Conservation (phyloP, 2,113 vertebrate species). For the Apaloderma vittatum region DNA sequence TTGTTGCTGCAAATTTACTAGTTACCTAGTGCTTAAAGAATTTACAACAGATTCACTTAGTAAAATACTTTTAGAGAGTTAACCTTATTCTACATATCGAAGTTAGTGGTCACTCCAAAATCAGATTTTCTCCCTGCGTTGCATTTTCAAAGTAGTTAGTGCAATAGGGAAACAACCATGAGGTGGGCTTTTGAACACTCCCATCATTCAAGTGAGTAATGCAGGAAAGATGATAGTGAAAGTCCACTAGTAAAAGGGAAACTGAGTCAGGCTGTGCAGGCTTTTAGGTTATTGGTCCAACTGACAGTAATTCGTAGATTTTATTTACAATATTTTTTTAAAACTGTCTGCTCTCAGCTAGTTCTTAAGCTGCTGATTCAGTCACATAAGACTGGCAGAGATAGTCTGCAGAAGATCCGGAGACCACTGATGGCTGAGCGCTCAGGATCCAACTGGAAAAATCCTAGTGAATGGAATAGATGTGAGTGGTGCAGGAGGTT, state of each 20-base stretch:
- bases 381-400: not conserved
- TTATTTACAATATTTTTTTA: not conserved
- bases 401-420: not conserved
- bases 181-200: not conserved
- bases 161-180: accelerated
- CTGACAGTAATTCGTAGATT: not conserved
- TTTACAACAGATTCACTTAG: not conserved
- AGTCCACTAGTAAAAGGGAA: not conserved
- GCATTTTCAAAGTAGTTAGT: not conserved
- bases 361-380: not conserved
- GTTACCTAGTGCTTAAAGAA: not conserved
- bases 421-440: not conserved
- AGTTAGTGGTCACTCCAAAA: not conserved
- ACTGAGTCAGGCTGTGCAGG: not conserved
- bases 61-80: not conserved
- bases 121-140: not conserved
- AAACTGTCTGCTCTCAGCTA: not conserved
- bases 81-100: not conserved
- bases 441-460: not conserved
- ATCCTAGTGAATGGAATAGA: not conserved
- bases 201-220: not conserved
- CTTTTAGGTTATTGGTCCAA: not conserved
- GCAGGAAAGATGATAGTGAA: not conserved
- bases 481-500: not conserved
- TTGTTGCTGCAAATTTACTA: not conserved